Conservation (phyloP, 2,888 invertebrate species). For the Pollenia labialis region DNA sequence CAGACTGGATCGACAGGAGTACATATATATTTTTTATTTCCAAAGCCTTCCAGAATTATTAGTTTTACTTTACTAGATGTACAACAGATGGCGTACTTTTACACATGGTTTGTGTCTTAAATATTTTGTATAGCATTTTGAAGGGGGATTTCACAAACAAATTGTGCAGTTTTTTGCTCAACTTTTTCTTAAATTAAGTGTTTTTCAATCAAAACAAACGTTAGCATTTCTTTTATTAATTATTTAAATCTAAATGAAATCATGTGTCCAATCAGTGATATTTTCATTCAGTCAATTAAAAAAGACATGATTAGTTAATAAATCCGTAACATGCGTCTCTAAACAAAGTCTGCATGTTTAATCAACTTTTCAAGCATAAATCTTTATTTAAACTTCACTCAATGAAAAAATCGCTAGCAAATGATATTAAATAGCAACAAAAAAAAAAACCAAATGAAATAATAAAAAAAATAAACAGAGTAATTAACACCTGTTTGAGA, state of each 20-base stretch:
- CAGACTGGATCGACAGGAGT: too few species aligned
- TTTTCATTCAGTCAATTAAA: conserved; percentile 15
- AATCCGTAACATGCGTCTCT: not conserved
- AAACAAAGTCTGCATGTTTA: conserved; percentile 1
- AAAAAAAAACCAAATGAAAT: not conserved
- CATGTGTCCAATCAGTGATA: conserved; percentile 12
- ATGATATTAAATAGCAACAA: not conserved
- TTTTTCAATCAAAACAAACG: too few species aligned
- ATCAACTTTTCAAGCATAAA: not conserved
- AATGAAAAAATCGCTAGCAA: conserved; percentile 3
- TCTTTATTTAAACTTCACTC: conserved; percentile 3
- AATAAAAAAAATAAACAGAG: conserved; percentile 40
- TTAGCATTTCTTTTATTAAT: not conserved
- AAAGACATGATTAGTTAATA: conserved; percentile 18
- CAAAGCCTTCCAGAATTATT: too few species aligned
- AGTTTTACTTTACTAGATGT: too few species aligned
- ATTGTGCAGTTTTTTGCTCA: too few species aligned
- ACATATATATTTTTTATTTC: too few species aligned
- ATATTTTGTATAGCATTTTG: too few species aligned
- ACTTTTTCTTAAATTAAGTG: too few species aligned
- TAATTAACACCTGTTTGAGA: conserved; percentile 80
- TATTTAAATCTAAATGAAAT: not conserved
- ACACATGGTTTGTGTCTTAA: too few species aligned
- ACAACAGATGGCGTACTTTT: too few species aligned
- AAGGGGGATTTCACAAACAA: too few species aligned